Percentiles rank a stretch among this genome's conserved stretches.
Conservation (phyloP, 2,888 invertebrate genomes). For the Bombylius major region DNA sequence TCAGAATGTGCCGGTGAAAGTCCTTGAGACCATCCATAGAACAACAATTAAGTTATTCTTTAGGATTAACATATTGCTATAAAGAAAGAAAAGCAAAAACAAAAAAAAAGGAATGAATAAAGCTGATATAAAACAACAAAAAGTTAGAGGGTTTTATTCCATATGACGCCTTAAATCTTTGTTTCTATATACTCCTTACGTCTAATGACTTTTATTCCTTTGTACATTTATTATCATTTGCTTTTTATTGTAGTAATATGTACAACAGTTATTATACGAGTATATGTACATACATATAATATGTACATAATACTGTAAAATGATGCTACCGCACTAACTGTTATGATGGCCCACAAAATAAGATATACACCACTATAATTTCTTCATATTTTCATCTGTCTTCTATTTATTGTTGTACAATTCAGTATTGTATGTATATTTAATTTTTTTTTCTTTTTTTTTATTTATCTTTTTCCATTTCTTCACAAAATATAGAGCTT, state of each 20-base stretch:
- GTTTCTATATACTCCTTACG: neutral
- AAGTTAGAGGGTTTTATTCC: neutral
- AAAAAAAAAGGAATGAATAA: no score
- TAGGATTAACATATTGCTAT: constrained; percentile 9
- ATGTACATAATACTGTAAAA: no score
- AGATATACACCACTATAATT: no score
- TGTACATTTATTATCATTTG: neutral
- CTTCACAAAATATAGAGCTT: no score
- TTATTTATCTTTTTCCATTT: no score
- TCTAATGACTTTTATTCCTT: neutral
- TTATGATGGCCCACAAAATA: no score
- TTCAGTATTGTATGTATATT: no score
- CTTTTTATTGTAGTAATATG: neutral
- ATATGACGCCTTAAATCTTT: constrained; percentile 3
- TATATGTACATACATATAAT: neutral
- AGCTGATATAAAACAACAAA: neutral
- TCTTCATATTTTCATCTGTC: no score
- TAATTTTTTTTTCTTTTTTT: no score
- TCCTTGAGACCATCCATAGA: neutral
- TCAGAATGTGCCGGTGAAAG: no score
- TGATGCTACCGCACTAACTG: no score
- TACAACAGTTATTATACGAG: neutral
- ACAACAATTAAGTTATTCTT: constrained; percentile 10
- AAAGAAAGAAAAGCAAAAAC: neutral
- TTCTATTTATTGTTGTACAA: no score